A percentile compares a stretch with the other conserved stretches of the same genome.
These are phyloP conservation scores for Neopelma chrysocephalum DNA, from an alignment of 2,797 vertebrate species.

Conservation along the genomic window DNA sequence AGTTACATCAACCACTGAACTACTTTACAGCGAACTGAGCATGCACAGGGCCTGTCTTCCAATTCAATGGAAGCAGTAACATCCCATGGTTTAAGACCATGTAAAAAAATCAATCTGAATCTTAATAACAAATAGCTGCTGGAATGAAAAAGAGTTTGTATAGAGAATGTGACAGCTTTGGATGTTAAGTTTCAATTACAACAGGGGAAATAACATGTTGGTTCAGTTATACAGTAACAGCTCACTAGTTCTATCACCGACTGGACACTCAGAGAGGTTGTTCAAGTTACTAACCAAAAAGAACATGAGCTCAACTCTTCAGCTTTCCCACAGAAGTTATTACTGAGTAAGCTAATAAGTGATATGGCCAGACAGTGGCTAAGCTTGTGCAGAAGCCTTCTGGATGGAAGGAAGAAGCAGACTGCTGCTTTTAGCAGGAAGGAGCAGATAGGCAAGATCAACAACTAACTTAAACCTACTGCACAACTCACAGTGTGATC, in stretches of 20 bases:
- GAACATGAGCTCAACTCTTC: neutral
- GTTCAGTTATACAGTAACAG: neutral
- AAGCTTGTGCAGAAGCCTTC: neutral
- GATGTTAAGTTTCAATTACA: neutral
- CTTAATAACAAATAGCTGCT: neutral
- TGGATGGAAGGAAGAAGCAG: neutral
- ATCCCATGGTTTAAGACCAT: neutral
- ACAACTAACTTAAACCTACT: neutral
- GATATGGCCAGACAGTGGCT: neutral
- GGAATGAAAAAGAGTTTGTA: neutral
- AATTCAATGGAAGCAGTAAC: neutral
- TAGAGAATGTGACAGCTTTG: neutral
- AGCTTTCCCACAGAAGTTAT: neutral
- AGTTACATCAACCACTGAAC: neutral
- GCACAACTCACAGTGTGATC: neutral
- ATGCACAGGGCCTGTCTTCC: neutral
- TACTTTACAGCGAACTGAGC: neutral
- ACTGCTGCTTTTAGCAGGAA: neutral
- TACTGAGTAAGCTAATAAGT: neutral
- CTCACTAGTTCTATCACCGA: neutral
- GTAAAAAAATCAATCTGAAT: neutral
- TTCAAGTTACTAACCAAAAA: neutral
- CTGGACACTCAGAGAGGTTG: neutral
- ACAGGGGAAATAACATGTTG: neutral
- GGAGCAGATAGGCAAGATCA: neutral